A percentile compares a stretch with the other conserved stretches of the same genome.
Evolutionary conservation across 2,797 vertebrate species (phyloP).

Genomic region (Mus minutoides): DNA sequence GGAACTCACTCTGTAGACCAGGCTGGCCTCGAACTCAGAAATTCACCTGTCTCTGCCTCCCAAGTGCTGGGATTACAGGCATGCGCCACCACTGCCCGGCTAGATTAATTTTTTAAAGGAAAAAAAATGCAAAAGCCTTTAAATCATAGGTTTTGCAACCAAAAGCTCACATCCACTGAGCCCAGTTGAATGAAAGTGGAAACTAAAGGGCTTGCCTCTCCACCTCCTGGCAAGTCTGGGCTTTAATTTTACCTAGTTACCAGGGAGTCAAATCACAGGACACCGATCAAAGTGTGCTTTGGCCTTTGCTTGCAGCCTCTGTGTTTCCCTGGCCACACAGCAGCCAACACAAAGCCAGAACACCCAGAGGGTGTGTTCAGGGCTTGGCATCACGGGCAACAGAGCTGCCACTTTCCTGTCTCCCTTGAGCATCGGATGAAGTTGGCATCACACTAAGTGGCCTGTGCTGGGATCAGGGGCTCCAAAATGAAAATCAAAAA

Average conservation of each 20-base stretch:
- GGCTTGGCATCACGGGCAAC: background rate
- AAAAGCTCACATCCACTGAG: background rate
- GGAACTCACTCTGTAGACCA: no score
- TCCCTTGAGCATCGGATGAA: background rate
- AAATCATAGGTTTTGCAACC: constrained; percentile 48
- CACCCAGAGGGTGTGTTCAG: rapidly evolving
- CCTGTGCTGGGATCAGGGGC: background rate
- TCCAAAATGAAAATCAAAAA: background rate
- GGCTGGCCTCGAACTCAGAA: no score
- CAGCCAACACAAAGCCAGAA: background rate
- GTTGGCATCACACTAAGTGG: rapidly evolving
- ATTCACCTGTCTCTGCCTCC: no score
- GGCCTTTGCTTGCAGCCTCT: constrained; percentile 3
- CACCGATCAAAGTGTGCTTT: background rate
- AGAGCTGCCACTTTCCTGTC: background rate
- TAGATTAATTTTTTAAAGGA: no score
- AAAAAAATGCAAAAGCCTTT: constrained; percentile 34
- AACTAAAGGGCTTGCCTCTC: background rate
- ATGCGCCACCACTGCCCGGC: no score
- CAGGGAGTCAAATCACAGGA: background rate
- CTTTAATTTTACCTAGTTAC: constrained; percentile 56
- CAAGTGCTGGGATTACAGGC: no score
- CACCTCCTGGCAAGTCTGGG: background rate
- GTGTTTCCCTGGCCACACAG: background rate
- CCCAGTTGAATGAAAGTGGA: background rate